Evolutionary conservation across 2,888 invertebrate species (phyloP), one percentile per base, ranked within the genome.

Genomic region (Tiliacea aurago): DNA sequence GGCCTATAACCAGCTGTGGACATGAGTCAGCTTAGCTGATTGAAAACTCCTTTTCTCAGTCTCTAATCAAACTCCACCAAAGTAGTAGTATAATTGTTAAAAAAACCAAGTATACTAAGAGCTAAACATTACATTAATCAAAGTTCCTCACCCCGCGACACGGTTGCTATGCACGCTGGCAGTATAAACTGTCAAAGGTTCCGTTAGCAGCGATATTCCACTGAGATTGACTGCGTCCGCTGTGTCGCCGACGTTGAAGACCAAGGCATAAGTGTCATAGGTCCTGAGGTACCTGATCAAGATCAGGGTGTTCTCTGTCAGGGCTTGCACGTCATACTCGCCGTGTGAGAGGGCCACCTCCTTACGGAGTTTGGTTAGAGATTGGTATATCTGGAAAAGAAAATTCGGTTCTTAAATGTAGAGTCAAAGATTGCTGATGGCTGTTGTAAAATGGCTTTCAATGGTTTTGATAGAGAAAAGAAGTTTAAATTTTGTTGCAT

Each of bases 171-270:
- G 90, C 0, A 94, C 88, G 81, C 95, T 95, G 0, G 94, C 89
- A 45, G 86, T 85, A 53, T 92, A 89, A 2, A 95, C 93, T 0
- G 85, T 88, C 58, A 94, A 67, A 0, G 91, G 90, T 13, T 79
- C 88, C 4, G 86, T 76, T 15, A 95, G 70, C 20, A 89, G 80
- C 2, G 84, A 41, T 0, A 93, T 75, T 20, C 70, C 78, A 6
- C 84, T 76, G 20, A 97, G 91, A 83, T 96, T 93, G 3, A 97
- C 91, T 0, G 85, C 81, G 80, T 96, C 94, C 43, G 89, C 76
- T 7, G 73, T 84, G 2, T 90, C 87, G 0, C 96, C 96, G 56
- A 97, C 95, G 90, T 97, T 97, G 77, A 97, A 92, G 11, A 97
- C 86, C 28, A 97, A 90, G 0, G 94, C 93, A 80, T 91, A 91